These are phyloP conservation scores for Crambe crambe DNA, from an alignment of 37 sponge, comb jelly and placozoan genomes.

Conservation along the genomic window DNA sequence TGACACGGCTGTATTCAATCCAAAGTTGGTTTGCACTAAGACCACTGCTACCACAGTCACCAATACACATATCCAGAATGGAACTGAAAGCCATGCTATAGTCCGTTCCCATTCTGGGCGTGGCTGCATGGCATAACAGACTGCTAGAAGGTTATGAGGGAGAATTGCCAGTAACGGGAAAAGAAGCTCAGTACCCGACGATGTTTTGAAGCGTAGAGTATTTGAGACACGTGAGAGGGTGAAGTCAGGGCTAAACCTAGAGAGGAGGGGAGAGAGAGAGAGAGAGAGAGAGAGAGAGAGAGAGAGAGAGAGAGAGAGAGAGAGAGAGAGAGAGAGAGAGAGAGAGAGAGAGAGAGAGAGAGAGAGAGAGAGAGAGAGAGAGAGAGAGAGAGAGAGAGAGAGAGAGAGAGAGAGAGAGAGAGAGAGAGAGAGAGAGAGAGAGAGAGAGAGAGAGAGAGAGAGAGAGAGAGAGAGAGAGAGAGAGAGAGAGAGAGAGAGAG, in stretches of 20 bases:
- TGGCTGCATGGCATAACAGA: slow-evolving; percentile 64
- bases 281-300: slow-evolving; percentile 6
- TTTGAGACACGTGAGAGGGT: slow-evolving; percentile 71
- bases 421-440: slow-evolving; percentile 74
- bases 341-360: slow-evolving; percentile 74
- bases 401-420: slow-evolving; percentile 65
- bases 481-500: slow-evolving; percentile 73
- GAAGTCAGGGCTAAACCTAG: slow-evolving; percentile 72
- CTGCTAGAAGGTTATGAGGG: slow-evolving; percentile 69
- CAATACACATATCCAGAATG: slow-evolving; percentile 38
- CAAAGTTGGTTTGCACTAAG: slow-evolving; percentile 44
- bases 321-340: slow-evolving; percentile 65
- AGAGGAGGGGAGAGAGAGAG: neutral
- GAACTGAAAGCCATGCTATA: slow-evolving; percentile 31
- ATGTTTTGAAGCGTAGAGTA: slow-evolving; percentile 49
- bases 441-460: slow-evolving; percentile 73
- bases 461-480: slow-evolving; percentile 70
- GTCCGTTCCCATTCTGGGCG: slow-evolving; percentile 63
- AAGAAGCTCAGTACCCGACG: slow-evolving; percentile 28
- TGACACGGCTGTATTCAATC: neutral
- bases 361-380: slow-evolving; percentile 59
- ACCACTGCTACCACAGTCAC: slow-evolving; percentile 21
- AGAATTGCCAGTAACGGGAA: slow-evolving; percentile 74
- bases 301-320: slow-evolving; percentile 66
- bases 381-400: slow-evolving; percentile 62